These are phyloP conservation scores for Zaprionus obscuricornis DNA, from an alignment of 2,888 invertebrate genomes.

Conservation along the genomic window DNA sequence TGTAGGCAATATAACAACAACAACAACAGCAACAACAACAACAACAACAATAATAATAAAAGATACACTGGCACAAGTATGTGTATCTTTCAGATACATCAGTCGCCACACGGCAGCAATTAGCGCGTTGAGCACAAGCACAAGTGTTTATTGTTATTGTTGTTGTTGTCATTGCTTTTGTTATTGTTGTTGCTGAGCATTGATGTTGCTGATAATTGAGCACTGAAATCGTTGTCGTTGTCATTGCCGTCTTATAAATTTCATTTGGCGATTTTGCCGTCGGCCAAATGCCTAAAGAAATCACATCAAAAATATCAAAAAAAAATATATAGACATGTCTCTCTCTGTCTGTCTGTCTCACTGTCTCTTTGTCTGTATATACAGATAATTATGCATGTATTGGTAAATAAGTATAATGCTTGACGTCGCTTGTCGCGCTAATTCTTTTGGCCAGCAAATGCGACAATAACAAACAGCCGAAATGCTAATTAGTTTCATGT, in stretches of 20 bases:
- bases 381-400: conserved; percentile 58
- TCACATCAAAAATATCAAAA: conserved; percentile 62
- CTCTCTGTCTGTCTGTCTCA: conserved; percentile 11
- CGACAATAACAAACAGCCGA: conserved; percentile 79
- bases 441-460: conserved; percentile 78
- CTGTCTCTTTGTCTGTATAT: conserved; percentile 14
- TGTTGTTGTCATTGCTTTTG: conserved; percentile 17
- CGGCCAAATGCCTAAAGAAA: conserved; percentile 48
- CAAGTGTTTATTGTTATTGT: conserved; percentile 42
- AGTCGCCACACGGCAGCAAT: conserved; percentile 71
- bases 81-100: conserved; percentile 43
- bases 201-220: conserved; percentile 68
- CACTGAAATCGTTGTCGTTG: conserved; percentile 51
- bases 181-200: conserved; percentile 12
- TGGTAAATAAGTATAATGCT: conserved; percentile 59
- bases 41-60: conserved; percentile 32
- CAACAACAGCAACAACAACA: conserved; percentile 20
- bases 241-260: conserved; percentile 64
- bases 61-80: conserved; percentile 31
- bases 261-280: conserved; percentile 73
- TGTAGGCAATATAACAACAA: conserved; percentile 19
- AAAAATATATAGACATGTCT: conserved; percentile 33
- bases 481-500: conserved; percentile 80
- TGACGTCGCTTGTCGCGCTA: conserved; percentile 73
- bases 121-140: conserved; percentile 56